Base-by-base conservation (phyloP, 2,113 vertebrate genomes). In the Gymnogyps californianus region DNA sequence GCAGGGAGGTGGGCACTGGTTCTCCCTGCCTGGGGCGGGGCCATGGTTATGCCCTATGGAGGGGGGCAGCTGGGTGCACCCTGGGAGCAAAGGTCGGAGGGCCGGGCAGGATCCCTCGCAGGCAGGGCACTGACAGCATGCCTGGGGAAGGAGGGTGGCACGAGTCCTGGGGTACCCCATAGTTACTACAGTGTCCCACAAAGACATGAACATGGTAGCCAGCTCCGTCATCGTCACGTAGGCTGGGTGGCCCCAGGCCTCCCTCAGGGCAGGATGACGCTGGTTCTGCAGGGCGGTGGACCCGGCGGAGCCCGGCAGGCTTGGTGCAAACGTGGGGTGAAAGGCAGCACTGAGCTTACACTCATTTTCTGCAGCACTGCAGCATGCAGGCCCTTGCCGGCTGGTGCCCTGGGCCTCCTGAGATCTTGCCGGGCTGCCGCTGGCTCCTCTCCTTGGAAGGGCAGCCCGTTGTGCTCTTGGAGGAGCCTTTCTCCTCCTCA, bases 41-140 rank as follows among this genome's bases (percentile, higher is more conserved):
- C 8, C 36, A 54, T 19, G 14, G 26, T 61, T 46, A 16, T 46
- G 54, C 10, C 54, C 32, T 38, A 38, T 28, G 16, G 5, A 21
- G 38, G 54, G 15, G 18, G 34, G 10, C 7, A 20, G 31, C 52
- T 34, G 24, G 7, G 3, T 13, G 13, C 22, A 19, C 13, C 11
- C 24, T n/a, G 40, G 40, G 32, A 34, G 31, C 5, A 5, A 3
- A 10, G 42, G 15, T 1, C 2, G 2, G 31, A 32, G 20, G 13
- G 31, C 14, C 13, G 14, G 64, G 44, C 32, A n/a, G 24, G 16
- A 69, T 26, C 44, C 44, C 44, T 47, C 3, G 8, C 44, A 18
- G 66, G 44, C 32, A 47, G 40, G 29, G 40, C 66, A 18, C 44
- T 46, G 64, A 46, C 2, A 7, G 64, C 13, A 5, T 46, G 64